Percentiles rank a stretch among this genome's conserved stretches.
These are phyloP conservation scores for Agrochola lota DNA, from an alignment of 2,888 invertebrate species.

Conservation along the genomic window DNA sequence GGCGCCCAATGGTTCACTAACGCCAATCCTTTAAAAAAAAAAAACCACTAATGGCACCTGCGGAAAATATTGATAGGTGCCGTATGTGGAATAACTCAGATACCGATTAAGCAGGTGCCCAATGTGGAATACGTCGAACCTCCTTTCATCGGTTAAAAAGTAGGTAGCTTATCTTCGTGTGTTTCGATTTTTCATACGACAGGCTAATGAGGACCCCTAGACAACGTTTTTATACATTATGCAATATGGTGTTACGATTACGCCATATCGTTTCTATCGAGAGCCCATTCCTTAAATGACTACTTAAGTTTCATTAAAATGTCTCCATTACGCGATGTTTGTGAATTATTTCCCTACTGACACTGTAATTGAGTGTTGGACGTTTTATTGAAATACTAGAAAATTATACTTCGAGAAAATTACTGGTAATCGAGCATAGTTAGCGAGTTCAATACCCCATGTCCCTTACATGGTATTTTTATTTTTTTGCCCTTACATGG, in stretches of 20 bases:
- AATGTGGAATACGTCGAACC: too few species aligned
- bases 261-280: slow-evolving; percentile 30
- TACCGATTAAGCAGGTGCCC: too few species aligned
- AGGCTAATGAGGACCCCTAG: not conserved
- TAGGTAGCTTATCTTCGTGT: not conserved
- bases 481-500: too few species aligned
- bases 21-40: too few species aligned
- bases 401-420: slow-evolving; percentile 41
- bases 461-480: not conserved
- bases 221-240: not conserved
- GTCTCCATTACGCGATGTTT: slow-evolving; percentile 62
- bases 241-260: slow-evolving; percentile 20
- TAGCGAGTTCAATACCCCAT: not conserved
- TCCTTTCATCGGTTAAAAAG: too few species aligned
- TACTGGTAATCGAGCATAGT: slow-evolving; percentile 21
- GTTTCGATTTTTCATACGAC: not conserved
- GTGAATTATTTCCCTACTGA: slow-evolving; percentile 70
- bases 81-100: too few species aligned
- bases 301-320: slow-evolving; percentile 66
- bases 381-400: slow-evolving; percentile 63
- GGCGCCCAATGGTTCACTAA: too few species aligned
- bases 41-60: too few species aligned
- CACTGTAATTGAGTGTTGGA: slow-evolving; percentile 66
- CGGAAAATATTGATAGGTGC: too few species aligned
- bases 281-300: slow-evolving; percentile 22